Base-by-base conservation (phyloP, 2,113 vertebrate species). In the Perccottus glenii region DNA sequence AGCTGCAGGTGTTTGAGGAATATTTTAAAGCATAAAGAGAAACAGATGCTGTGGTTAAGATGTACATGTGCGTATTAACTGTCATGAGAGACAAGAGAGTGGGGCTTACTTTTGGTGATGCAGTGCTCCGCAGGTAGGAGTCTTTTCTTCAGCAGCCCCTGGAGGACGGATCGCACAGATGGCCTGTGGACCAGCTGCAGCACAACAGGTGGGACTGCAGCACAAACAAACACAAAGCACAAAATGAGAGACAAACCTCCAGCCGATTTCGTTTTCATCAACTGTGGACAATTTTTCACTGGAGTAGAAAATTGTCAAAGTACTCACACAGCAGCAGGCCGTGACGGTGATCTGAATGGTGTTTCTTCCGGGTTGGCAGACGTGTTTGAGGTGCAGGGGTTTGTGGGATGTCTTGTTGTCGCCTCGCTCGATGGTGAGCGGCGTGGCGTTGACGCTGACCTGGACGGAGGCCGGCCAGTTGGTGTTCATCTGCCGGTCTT, bases 381-480 rank as follows among this genome's bases (percentile, higher is more conserved):
- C 98, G 0, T 99, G 96, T 85, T 99, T 99, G 66, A 99, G 94
- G 92, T 99, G 97, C 91, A 99, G 84, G 77, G 98, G 96, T 89
- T 99, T 99, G 90, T 99, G 98, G 76, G 97, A 99, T 35, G 98
- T 99, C 93, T 99, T 99, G 92, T 99, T 99, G 93, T 99, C 98
- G 0, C 98, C 98, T 1, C 98, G 91, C 61, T 99, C 98, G 3
- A 99, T 99, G 88, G 96, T 99, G 86, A 99, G 96, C 1, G 98
- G 98, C 0, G 98, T 99, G 87, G 98, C 98, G 4, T 99, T 99
- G 84, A 99, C 98, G 68, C 98, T 99, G 94, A 99, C 98, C 92
- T 99, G 98, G 80, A 99, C 98, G 0, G 98, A 99, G 9, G 98
- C 98, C 0, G 98, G 98, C 98, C 98, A 99, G 92, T 99, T 99